A percentile compares a stretch with the other conserved stretches of the same genome.
These are phyloP conservation scores for Pachypanchax playfairii DNA, from an alignment of 2,113 vertebrate genomes.

Conservation along the genomic window DNA sequence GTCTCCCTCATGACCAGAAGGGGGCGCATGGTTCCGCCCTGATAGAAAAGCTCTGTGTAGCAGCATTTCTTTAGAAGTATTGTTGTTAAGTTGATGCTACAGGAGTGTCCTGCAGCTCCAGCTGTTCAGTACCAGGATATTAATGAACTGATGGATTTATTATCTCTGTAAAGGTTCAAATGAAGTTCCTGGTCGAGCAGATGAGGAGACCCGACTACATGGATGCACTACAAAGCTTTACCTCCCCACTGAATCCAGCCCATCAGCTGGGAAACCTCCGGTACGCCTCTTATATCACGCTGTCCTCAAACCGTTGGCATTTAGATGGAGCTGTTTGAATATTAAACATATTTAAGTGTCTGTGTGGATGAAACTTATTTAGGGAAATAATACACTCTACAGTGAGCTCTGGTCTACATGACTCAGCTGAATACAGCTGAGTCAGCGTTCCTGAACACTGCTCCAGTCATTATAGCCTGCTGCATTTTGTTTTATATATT, in stretches of 20 bases:
- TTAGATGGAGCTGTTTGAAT: conserved; percentile 13
- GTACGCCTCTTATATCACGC: conserved; percentile 65
- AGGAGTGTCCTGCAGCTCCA: neutral
- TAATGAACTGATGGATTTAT: neutral
- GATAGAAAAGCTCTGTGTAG: neutral
- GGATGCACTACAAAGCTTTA: conserved; percentile 96
- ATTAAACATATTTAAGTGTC: too few relatives aligned
- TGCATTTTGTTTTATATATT: neutral
- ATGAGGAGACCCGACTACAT: conserved; percentile 98
- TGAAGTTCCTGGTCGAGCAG: conserved; percentile 98
- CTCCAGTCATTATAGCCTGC: neutral
- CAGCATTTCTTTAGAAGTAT: neutral
- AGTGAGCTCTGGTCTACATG: neutral
- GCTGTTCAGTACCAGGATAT: conserved; percentile 18
- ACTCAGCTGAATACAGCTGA: neutral
- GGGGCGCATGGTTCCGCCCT: conserved; percentile 10
- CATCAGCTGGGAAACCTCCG: conserved; percentile 95
- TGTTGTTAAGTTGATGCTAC: conserved; percentile 14
- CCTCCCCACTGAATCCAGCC: conserved; percentile 95
- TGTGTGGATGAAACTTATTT: conserved; percentile 4
- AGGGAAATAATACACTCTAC: neutral
- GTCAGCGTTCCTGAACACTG: neutral
- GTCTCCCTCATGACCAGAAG: conserved; percentile 7
- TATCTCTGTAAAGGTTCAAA: conserved; percentile 87
- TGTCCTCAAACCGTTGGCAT: conserved; percentile 14